Base-by-base conservation (phyloP, 2,888 invertebrate genomes). In the Herminia tarsipennalis region DNA sequence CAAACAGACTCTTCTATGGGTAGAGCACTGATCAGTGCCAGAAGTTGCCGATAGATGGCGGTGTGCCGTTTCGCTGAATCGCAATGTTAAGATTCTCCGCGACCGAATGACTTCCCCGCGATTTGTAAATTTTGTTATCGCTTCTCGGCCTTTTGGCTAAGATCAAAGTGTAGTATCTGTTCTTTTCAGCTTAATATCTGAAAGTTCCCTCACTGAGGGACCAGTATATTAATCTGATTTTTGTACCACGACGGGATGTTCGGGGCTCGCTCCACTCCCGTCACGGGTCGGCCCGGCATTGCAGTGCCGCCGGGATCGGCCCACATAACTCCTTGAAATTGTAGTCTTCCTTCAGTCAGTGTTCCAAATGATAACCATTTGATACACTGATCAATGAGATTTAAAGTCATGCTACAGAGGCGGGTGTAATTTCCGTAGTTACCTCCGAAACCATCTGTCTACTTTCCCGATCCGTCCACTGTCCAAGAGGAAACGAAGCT, bases 201-300 rank as follows among this genome's bases (percentile, higher is more conserved):
- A 33, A 66, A 67, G 68, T 68, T 65, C 67, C 83, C 83, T 86
- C 88, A 92, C 78, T 82, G 86, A 84, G 84, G 86, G 81, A 86
- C 89, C 86, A 88, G 86, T 86, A 86, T 93, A 93, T 93, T 93
- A 92, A 92, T 90, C 86, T 86, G 83, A 59, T 59, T 89, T 61
- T 60, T 59, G 62, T 17, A 56, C 41, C 16, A 39, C 80, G 93
- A 88, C 78, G 90, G 87, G 82, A 86, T 82, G 85, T 80, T 87
- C 88, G 93, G 22, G 34, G 22, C 34, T 24, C 34, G 34, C 22
- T 24, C 34, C 34, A 34, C 34, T 34, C 9, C 22, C 86, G 91
- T 92, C 93, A 79, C 92, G 93, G 93, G 93, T 94, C 93, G 93
- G 92, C 93, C 93, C 88, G 92, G 93, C 89, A 93, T 94, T 93